Evolutionary conservation across 1,140 invertebrate species (phyloP), one percentile per base, ranked within the genome.

Genomic region (Plectrocnemia conspersa): DNA sequence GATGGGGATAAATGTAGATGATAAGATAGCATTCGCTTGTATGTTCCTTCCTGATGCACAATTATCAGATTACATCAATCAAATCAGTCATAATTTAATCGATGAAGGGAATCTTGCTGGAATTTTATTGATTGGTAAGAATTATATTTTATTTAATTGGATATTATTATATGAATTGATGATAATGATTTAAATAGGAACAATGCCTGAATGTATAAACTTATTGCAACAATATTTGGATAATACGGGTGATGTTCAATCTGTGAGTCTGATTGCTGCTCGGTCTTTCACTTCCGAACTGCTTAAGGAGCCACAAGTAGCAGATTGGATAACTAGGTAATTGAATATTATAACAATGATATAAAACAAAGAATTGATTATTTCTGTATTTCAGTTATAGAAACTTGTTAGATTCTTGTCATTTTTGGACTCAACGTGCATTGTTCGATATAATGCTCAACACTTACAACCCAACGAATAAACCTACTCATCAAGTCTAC

Each of bases 1-100:
- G 71, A 79, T 76, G 32, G 85, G 81, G n/a, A 82, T 94, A 66
- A 80, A 83, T 15, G 82, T 97, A 3, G 82, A 88, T 62, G 94
- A 98, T 74, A 77, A 91, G 64, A 83, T 97, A 33, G 93, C 91
- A n/a, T 97, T 97, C 78, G 93, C 93, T 22, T 87, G 91, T 63
- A 86, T 86, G 59, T 97, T 87, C 75, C 76, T 97, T 22, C 81
- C 88, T 5, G 93, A 97, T 73, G 73, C 70, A 11, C 84, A 86
- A 70, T 72, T 97, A 41, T 72, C 78, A 47, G 88, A 91, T 19
- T 96, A 86, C 76, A 74, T 97, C 15, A 81, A 83, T 38, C 77
- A 76, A 58, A 74, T 91, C 16, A 83, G 82, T 7, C 78, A 79
- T 38, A 78, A 80, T 47, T 76, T 94, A 33, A 84, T 82, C 11